Evolutionary conservation across 1,140 invertebrate genomes (phyloP).

Genomic region (Hermetia illucens): DNA sequence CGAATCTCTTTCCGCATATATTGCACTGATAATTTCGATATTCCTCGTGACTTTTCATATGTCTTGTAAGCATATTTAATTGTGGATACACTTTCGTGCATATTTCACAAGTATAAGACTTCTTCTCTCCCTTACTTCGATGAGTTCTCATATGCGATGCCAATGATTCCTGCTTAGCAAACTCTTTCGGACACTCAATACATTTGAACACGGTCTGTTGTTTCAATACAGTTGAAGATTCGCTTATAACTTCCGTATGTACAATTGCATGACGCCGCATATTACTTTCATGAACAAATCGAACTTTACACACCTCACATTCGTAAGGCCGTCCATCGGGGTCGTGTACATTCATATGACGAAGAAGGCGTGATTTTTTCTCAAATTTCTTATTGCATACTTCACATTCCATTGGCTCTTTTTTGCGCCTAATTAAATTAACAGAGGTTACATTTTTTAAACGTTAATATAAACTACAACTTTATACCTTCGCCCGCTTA

Average conservation of each 20-base stretch:
- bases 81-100: slow-evolving; percentile 36
- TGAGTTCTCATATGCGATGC: slow-evolving; percentile 11
- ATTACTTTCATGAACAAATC: slow-evolving; percentile 35
- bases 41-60: slow-evolving; percentile 4
- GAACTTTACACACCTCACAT: slow-evolving; percentile 39
- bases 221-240: slow-evolving; percentile 3
- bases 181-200: slow-evolving; percentile 12
- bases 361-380: slow-evolving; percentile 12
- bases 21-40: slow-evolving; percentile 3
- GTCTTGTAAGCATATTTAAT: slow-evolving; percentile 7
- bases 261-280: slow-evolving; percentile 7
- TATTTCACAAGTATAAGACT: slow-evolving; percentile 31
- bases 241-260: slow-evolving; percentile 2
- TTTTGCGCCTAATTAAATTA: no score
- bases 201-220: no score
- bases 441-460: no score
- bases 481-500: no score
- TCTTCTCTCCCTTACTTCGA: slow-evolving; percentile 3
- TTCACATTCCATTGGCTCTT: no score
- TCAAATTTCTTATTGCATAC: slow-evolving; percentile 13
- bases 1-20: slow-evolving; percentile 4
- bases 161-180: slow-evolving; percentile 16
- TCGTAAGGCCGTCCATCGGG: slow-evolving; percentile 38
- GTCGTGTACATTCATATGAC: slow-evolving; percentile 40
- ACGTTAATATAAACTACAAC: no score